These are phyloP conservation scores for Furcifer pardalis DNA, from an alignment of 2,797 vertebrate species.

Conservation along the genomic window DNA sequence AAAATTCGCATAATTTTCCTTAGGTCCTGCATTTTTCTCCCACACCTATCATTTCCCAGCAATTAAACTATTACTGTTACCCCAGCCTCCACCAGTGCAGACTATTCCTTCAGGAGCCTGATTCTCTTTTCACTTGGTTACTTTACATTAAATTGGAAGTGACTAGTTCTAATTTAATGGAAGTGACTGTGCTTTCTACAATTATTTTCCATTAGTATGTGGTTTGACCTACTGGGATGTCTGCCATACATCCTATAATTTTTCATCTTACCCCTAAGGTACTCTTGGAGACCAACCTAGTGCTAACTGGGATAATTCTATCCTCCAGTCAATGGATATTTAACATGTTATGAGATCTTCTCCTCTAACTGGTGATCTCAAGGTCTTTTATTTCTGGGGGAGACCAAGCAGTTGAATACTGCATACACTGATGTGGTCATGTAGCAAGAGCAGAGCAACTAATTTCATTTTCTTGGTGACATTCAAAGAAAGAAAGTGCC, in stretches of 20 bases:
- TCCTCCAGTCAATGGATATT: conserved; percentile 17
- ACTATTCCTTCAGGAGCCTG: not conserved
- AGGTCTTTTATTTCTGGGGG: not conserved
- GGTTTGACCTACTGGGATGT: conserved; percentile 2
- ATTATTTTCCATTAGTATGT: not conserved
- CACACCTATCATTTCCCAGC: not conserved
- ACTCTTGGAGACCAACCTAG: not conserved
- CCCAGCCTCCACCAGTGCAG: not conserved
- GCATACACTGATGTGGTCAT: conserved; percentile 10
- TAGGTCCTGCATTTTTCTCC: conserved; percentile 7
- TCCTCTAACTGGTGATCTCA: conserved; percentile 16
- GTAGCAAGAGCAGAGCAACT: not conserved
- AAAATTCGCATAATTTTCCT: conserved; percentile 39
- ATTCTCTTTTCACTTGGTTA: conserved; percentile 18
- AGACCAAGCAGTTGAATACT: not conserved
- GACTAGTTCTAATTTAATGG: conserved; percentile 18
- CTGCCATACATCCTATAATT: not conserved
- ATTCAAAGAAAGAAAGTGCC: not conserved
- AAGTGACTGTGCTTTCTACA: conserved; percentile 14
- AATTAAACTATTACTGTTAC: not conserved
- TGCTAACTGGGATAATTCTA: conserved; percentile 14
- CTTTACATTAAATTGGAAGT: not conserved
- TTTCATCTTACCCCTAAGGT: not conserved
- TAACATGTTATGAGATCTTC: not conserved
- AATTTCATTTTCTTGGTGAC: not conserved